Percentiles rank a stretch among this genome's conserved stretches.
Conservation (phyloP, 2,113 vertebrate genomes). For the Caloenas nicobarica region DNA sequence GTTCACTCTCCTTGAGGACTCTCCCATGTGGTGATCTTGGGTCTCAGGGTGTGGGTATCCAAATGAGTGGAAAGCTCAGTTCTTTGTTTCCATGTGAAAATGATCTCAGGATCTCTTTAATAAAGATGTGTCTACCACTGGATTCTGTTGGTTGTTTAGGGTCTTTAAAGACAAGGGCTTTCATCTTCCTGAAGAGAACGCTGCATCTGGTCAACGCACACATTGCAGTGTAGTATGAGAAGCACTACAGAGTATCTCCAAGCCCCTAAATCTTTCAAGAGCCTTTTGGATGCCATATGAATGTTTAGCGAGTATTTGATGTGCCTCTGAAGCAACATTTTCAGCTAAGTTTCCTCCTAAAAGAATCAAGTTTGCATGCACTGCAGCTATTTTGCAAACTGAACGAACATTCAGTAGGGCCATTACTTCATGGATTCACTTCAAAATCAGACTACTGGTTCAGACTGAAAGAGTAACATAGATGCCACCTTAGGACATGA, state of each 20-base stretch:
- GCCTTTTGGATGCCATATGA: not conserved
- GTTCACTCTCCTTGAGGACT: not conserved
- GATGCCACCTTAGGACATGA: not conserved
- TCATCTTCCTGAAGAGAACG: not conserved
- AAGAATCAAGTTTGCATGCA: not conserved
- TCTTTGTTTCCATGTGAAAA: not conserved
- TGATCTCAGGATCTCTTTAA: not conserved
- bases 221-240: not conserved
- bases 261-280: not conserved
- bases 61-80: not conserved
- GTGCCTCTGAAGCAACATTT: not conserved
- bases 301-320: not conserved
- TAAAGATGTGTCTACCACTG: rapidly evolving
- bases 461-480: not conserved
- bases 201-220: not conserved
- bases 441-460: not conserved
- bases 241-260: not conserved
- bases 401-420: not conserved
- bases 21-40: not conserved
- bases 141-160: not conserved
- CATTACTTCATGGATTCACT: not conserved
- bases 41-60: not conserved
- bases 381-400: not conserved
- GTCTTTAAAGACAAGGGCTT: not conserved
- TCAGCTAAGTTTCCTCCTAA: not conserved